These are phyloP conservation scores for Hypsibius dujardini DNA, from an alignment of 1,140 invertebrate species.

Conservation along the genomic window DNA sequence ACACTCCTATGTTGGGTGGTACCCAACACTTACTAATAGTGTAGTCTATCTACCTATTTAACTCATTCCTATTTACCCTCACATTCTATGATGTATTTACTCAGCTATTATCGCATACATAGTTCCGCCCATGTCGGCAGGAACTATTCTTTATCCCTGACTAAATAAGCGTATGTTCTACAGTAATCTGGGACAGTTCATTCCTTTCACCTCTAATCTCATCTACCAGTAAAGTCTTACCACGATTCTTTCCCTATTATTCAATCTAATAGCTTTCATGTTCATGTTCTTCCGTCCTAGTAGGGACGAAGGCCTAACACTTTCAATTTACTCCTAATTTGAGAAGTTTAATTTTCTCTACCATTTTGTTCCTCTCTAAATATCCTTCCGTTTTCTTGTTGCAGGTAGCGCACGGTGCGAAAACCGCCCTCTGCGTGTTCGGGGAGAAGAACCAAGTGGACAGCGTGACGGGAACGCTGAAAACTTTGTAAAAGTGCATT, in stretches of 20 bases:
- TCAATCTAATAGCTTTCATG: too few relatives aligned
- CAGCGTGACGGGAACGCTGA: constrained; percentile 16
- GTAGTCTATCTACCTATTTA: not conserved
- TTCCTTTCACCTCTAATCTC: too few relatives aligned
- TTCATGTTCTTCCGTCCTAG: too few relatives aligned
- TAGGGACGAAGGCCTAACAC: not conserved
- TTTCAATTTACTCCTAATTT: too few relatives aligned
- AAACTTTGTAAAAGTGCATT: constrained; percentile 7
- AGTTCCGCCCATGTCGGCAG: too few relatives aligned
- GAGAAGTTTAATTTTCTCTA: too few relatives aligned
- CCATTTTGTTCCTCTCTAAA: too few relatives aligned
- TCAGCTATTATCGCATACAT: not conserved
- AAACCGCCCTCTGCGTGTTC: constrained; percentile 22
- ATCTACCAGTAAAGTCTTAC: too few relatives aligned
- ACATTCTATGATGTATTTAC: not conserved
- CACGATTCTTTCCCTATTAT: too few relatives aligned
- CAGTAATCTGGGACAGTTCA: not conserved
- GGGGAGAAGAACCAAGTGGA: constrained; percentile 21
- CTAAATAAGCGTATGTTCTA: not conserved
- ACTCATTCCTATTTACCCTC: not conserved
- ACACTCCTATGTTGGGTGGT: not conserved
- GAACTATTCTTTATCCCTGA: not conserved
- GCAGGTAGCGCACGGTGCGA: constrained; percentile 8
- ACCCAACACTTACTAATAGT: too few relatives aligned
- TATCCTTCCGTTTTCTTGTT: not conserved